Conservation (phyloP, 2,113 vertebrate species). For the Stomatorhinus ivindoensis region DNA sequence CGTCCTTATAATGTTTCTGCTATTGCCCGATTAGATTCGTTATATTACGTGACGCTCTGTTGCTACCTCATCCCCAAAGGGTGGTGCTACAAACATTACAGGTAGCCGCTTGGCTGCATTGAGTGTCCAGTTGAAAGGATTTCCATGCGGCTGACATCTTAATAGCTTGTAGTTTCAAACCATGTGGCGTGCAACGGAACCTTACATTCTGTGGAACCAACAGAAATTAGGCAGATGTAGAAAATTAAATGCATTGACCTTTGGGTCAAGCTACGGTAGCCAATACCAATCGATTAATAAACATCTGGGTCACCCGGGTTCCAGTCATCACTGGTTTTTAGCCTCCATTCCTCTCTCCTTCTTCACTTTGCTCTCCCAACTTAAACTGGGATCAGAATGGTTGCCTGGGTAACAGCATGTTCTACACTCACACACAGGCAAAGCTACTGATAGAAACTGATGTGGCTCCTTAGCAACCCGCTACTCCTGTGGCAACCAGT, state of each 20-base stretch:
- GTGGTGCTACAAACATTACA: not conserved
- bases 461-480: constrained; percentile 53
- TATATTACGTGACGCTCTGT: not conserved
- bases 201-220: not conserved
- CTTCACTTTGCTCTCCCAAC: not conserved
- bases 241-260: not conserved
- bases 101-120: not conserved
- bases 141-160: not conserved
- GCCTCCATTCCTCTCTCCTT: not conserved
- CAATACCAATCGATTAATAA: not conserved
- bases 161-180: not conserved
- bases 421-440: constrained; percentile 51
- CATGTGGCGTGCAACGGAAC: not conserved
- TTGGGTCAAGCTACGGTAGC: not conserved
- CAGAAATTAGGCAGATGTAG: not conserved
- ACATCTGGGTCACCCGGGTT: not conserved
- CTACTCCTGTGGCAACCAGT: not conserved
- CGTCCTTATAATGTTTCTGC: not conserved
- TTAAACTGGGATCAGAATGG: constrained; percentile 48
- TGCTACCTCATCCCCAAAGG: not conserved
- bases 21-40: not conserved
- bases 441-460: constrained; percentile 51
- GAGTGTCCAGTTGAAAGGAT: not conserved
- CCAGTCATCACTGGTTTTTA: not conserved
- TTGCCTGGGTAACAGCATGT: constrained; percentile 62